phyloP scores from a whole-genome alignment of 64 coral and sea anemone species.

The Pocillopora verrucosa region DNA sequence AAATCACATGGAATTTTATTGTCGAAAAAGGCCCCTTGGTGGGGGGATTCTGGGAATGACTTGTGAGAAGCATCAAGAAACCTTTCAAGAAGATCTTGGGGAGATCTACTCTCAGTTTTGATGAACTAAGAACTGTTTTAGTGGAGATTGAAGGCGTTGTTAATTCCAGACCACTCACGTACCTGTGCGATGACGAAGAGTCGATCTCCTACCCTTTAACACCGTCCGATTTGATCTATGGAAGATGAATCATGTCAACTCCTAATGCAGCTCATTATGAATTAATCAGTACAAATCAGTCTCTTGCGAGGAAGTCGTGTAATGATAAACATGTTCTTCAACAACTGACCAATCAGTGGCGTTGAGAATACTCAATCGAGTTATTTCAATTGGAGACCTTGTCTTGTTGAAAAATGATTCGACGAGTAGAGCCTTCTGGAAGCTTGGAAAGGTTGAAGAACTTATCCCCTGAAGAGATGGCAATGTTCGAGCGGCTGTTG shows the following conservation, averaged over 20 bases:
- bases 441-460: conserved; percentile 11
- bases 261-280: conserved; percentile 38
- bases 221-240: conserved; percentile 42
- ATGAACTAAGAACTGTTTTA: conserved; percentile 15
- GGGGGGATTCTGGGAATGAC: conserved; percentile 29
- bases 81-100: conserved; percentile 42
- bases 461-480: background rate
- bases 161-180: conserved; percentile 45
- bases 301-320: conserved; percentile 35
- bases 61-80: conserved; percentile 29
- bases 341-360: conserved; percentile 43
- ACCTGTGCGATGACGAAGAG: conserved; percentile 41
- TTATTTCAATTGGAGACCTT: conserved; percentile 19
- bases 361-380: background rate
- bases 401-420: conserved; percentile 33
- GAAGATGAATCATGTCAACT: conserved; percentile 19
- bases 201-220: conserved; percentile 52
- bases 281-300: conserved; percentile 44
- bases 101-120: conserved; percentile 27
- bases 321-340: conserved; percentile 55
- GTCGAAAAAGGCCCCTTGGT: conserved; percentile 34
- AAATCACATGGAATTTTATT: conserved; percentile 34
- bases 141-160: conserved; percentile 29
- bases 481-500: background rate
- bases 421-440: conserved; percentile 21